Conservation (phyloP, 2,113 vertebrate genomes). For the Apeltes quadracus region DNA sequence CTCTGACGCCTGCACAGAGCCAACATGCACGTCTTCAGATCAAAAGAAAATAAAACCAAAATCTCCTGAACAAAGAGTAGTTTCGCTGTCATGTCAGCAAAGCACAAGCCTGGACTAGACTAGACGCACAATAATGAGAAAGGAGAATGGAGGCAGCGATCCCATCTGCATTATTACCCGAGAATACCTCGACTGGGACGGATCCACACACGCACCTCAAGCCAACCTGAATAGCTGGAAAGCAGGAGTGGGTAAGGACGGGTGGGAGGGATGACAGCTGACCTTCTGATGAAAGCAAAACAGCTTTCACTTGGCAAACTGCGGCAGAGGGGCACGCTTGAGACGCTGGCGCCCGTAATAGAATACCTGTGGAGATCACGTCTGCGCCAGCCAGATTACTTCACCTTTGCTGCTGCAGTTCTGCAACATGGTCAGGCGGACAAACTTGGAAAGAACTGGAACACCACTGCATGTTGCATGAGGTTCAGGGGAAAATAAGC, state of each 20-base stretch:
- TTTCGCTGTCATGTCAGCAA: not conserved
- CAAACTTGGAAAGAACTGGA: constrained; percentile 2
- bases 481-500: not conserved
- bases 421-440: constrained; percentile 25
- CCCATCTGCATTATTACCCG: constrained; percentile 22
- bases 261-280: constrained; percentile 58
- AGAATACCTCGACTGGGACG: constrained; percentile 1
- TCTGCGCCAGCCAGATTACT: constrained; percentile 41
- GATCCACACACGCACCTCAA: constrained; percentile 17
- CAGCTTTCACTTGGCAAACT: constrained; percentile 57
- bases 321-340: constrained; percentile 36
- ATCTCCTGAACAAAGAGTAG: not conserved
- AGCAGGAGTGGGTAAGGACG: constrained; percentile 34
- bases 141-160: not conserved
- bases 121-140: constrained; percentile 11
- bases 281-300: constrained; percentile 69
- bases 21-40: not conserved
- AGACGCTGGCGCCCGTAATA: constrained; percentile 26
- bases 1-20: not conserved
- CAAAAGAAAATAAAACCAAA: too few species aligned
- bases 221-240: constrained; percentile 49
- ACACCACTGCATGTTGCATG: not conserved
- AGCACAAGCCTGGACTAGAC: constrained; percentile 46
- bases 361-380: constrained; percentile 38
- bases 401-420: constrained; percentile 42